Conservation (phyloP, 2,797 vertebrate genomes). For the Nyctibius grandis region DNA sequence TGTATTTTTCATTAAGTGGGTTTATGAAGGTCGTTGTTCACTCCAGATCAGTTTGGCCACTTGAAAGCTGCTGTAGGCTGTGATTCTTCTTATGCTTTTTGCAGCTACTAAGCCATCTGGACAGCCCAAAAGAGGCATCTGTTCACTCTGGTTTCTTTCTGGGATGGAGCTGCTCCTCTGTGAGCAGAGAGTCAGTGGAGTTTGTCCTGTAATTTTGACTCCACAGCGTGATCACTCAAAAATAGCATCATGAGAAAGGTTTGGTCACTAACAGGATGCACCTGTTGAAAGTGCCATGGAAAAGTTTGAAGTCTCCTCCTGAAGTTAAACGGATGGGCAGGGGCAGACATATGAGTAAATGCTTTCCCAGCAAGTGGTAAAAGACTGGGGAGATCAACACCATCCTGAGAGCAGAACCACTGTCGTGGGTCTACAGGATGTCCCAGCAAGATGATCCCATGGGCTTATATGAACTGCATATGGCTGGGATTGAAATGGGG, state of each 20-base stretch:
- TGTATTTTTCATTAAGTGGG: neutral
- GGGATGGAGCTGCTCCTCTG: neutral
- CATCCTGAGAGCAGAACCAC: neutral
- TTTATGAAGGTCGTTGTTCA: neutral
- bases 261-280: neutral
- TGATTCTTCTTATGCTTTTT: neutral
- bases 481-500: neutral
- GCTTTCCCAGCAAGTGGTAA: neutral
- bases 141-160: neutral
- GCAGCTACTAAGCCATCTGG: slow-evolving; percentile 39
- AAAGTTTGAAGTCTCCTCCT: neutral
- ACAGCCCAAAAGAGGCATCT: slow-evolving; percentile 10
- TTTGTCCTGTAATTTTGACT: neutral
- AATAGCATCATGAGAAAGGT: neutral
- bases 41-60: neutral
- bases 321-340: neutral
- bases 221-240: neutral
- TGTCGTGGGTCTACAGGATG: neutral
- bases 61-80: neutral
- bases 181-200: neutral
- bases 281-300: neutral
- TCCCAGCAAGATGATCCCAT: neutral
- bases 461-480: accelerated
- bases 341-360: neutral
- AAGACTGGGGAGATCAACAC: neutral